Conservation (phyloP, 2,888 invertebrate species). For the Cheiracanthium punctorium region DNA sequence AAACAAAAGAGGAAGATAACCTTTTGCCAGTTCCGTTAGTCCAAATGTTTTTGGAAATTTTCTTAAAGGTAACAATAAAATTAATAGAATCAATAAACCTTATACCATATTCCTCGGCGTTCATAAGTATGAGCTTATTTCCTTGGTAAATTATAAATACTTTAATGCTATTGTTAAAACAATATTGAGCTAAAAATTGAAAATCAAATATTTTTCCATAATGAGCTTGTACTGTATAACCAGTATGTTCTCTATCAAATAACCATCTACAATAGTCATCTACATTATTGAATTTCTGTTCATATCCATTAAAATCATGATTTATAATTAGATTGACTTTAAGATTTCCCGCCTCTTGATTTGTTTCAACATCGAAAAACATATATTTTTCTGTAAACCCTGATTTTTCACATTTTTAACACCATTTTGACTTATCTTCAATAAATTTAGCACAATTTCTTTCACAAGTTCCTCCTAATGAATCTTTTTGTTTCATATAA, state of each 20-base stretch:
- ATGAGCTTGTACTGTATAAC: constrained; percentile 18
- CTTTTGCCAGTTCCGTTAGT: too few species aligned
- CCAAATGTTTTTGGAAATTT: constrained; percentile 21
- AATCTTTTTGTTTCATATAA: too few species aligned
- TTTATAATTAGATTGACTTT: constrained; percentile 19
- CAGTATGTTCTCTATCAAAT: background rate
- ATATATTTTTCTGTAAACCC: too few species aligned
- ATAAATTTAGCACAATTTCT: too few species aligned
- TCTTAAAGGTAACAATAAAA: background rate
- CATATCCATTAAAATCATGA: constrained; percentile 14
- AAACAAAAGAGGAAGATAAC: too few species aligned
- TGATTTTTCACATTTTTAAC: too few species aligned
- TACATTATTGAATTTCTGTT: constrained; percentile 11
- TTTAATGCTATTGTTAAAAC: constrained; percentile 16
- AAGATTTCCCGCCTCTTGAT: constrained; percentile 14
- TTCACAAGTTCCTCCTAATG: too few species aligned
- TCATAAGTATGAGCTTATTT: background rate
- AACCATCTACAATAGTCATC: background rate
- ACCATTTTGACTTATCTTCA: too few species aligned
- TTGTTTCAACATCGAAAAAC: constrained; percentile 30
- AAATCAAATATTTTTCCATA: constrained; percentile 35
- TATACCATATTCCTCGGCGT: background rate
- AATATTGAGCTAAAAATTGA: constrained; percentile 31
- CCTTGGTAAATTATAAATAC: constrained; percentile 14
- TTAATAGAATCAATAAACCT: constrained; percentile 24